Evolutionary conservation across 1,140 invertebrate genomes (phyloP).

Genomic region (Heliconius melpomene): DNA sequence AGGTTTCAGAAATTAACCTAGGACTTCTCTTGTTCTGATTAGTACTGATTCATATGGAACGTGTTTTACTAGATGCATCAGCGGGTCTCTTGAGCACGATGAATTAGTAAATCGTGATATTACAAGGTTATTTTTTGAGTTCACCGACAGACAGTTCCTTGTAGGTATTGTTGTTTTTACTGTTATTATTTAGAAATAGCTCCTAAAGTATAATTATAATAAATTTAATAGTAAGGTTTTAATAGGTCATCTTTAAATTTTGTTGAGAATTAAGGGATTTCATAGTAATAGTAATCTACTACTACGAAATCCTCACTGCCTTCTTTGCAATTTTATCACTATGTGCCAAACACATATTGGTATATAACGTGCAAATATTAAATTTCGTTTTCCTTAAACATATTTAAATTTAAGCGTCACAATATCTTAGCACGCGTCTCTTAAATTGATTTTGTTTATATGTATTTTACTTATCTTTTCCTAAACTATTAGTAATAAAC

Average conservation of each 20-base stretch:
- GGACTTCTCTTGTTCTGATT: no score
- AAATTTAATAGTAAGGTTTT: no score
- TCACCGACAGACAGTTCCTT: background rate
- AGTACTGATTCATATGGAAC: background rate
- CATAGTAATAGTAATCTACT: background rate
- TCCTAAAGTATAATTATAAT: background rate
- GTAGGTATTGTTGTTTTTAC: slow-evolving; percentile 12
- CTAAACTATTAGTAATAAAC: no score
- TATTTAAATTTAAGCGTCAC: background rate
- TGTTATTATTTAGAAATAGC: background rate
- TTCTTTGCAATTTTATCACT: background rate
- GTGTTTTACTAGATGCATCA: background rate
- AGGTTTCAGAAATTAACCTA: no score
- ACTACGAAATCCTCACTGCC: background rate
- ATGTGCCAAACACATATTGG: background rate
- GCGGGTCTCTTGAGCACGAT: background rate
- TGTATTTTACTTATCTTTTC: background rate
- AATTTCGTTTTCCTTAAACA: slow-evolving; percentile 1
- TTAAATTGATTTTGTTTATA: background rate
- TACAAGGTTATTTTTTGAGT: background rate
- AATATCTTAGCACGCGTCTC: background rate
- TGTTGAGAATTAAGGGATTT: no score
- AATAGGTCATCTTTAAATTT: no score
- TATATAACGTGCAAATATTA: background rate
- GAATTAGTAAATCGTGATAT: slow-evolving; percentile 1